Percentiles rank a stretch among this genome's conserved stretches.
phyloP scores from a whole-genome alignment of 2,113 vertebrate genomes.

The Polypterus bichir region DNA sequence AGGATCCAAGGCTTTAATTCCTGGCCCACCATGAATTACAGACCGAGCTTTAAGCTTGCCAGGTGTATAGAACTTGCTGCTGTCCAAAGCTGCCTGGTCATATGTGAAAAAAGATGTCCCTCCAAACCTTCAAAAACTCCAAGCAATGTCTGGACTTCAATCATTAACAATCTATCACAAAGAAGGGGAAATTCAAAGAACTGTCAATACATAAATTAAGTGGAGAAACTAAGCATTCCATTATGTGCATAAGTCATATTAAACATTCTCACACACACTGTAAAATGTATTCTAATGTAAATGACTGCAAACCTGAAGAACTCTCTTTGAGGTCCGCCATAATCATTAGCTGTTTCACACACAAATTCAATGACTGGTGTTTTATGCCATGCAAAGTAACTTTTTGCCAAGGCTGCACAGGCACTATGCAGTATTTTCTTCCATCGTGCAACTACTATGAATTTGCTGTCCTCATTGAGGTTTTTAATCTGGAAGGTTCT shows the following conservation, averaged over 20 bases:
- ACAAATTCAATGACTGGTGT: slow-evolving; percentile 28
- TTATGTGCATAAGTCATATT: no score
- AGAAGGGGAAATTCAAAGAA: not conserved
- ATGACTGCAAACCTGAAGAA: slow-evolving; percentile 47
- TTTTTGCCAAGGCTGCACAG: slow-evolving; percentile 20
- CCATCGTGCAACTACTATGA: slow-evolving; percentile 12
- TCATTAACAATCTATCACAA: slow-evolving; percentile 29
- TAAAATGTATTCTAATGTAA: no score
- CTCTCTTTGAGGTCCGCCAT: slow-evolving; percentile 25
- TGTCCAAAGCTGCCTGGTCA: slow-evolving; percentile 29
- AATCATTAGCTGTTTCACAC: slow-evolving; percentile 21
- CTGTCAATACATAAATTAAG: no score
- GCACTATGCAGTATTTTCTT: slow-evolving; percentile 18
- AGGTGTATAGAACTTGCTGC: slow-evolving; percentile 32
- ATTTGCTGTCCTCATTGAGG: no score
- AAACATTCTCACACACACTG: no score
- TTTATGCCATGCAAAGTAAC: slow-evolving; percentile 31
- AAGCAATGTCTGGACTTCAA: slow-evolving; percentile 30
- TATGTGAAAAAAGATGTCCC: slow-evolving; percentile 38
- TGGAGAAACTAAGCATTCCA: no score
- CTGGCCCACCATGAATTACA: slow-evolving; percentile 35
- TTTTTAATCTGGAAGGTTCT: no score
- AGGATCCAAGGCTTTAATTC: slow-evolving; percentile 15
- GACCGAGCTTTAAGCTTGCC: slow-evolving; percentile 37
- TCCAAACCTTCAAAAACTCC: slow-evolving; percentile 36